phyloP scores from a whole-genome alignment of 2,888 invertebrate genomes.

The Phyllotreta striolata region DNA sequence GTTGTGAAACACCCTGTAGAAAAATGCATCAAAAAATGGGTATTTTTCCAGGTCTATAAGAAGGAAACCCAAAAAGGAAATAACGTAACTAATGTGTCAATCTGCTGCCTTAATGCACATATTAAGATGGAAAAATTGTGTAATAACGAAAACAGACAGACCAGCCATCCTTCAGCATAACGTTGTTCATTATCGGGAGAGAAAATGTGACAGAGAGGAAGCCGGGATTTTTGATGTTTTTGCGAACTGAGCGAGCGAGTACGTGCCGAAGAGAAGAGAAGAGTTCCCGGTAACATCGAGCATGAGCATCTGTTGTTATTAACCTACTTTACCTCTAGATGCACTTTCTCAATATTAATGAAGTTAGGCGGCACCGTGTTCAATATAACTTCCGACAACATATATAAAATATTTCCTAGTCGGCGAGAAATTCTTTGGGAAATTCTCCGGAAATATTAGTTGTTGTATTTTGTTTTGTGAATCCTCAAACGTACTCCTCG shows the following conservation, averaged over 20 bases:
- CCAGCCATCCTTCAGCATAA: constrained; percentile 22
- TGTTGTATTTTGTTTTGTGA: constrained; percentile 16
- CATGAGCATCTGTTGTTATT: constrained; percentile 38
- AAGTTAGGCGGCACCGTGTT: constrained; percentile 32
- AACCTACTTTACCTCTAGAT: constrained; percentile 37
- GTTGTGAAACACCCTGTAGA: no score
- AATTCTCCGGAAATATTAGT: constrained; percentile 15
- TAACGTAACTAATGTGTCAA: constrained; percentile 21
- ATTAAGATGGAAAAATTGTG: constrained; percentile 35
- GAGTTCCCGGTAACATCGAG: constrained; percentile 27
- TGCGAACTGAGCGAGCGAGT: no score
- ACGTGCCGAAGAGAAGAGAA: constrained; percentile 21
- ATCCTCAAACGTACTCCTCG: not conserved
- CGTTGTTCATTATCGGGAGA: constrained; percentile 36
- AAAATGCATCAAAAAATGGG: not conserved
- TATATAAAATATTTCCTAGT: constrained; percentile 21
- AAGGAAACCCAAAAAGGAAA: not conserved
- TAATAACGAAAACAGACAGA: constrained; percentile 34
- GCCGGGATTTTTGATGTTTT: constrained; percentile 22
- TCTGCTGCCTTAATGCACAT: constrained; percentile 27
- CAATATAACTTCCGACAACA: constrained; percentile 25
- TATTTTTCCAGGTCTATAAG: not conserved
- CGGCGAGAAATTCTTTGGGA: constrained; percentile 19
- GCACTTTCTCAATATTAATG: constrained; percentile 39
- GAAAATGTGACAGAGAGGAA: constrained; percentile 35